Percentiles rank a stretch among this genome's conserved stretches.
Evolutionary conservation across 2,797 vertebrate genomes (phyloP).

Genomic region (Chloroceryle inda): DNA sequence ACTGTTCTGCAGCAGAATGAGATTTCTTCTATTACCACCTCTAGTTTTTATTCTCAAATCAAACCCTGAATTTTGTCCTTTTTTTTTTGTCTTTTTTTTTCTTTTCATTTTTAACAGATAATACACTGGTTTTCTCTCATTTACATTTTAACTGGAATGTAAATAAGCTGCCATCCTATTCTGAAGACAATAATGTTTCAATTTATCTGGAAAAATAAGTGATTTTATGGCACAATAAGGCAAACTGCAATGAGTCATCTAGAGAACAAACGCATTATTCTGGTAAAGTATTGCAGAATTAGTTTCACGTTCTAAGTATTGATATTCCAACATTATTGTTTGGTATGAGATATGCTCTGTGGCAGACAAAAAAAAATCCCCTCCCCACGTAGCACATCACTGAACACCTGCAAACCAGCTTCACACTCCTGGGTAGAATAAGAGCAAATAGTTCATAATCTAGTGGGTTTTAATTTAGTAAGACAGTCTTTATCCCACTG

Average conservation of each 20-base stretch:
- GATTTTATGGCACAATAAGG: conserved; percentile 48
- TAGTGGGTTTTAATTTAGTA: not conserved
- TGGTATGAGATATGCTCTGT: not conserved
- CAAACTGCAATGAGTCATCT: conserved; percentile 39
- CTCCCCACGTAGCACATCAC: not conserved
- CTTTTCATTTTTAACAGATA: not conserved
- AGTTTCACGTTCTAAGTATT: not conserved
- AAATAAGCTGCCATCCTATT: conserved; percentile 39
- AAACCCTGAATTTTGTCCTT: not conserved
- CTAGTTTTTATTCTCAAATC: not conserved
- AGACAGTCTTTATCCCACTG: not conserved
- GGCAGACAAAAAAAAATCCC: not conserved
- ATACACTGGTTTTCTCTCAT: not conserved
- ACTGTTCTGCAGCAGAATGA: not conserved
- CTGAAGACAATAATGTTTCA: conserved; percentile 30
- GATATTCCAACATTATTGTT: not conserved
- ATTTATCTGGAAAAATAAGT: conserved; percentile 45
- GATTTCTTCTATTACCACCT: not conserved
- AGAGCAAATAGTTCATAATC: not conserved
- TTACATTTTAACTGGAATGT: conserved; percentile 32
- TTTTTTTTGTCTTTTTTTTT: too few species aligned
- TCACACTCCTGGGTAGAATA: not conserved
- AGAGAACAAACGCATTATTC: conserved; percentile 13
- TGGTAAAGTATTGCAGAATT: not conserved
- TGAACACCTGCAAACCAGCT: not conserved